Base-by-base conservation (phyloP, 2,113 vertebrate genomes). In the Tricholaema leucomelas region DNA sequence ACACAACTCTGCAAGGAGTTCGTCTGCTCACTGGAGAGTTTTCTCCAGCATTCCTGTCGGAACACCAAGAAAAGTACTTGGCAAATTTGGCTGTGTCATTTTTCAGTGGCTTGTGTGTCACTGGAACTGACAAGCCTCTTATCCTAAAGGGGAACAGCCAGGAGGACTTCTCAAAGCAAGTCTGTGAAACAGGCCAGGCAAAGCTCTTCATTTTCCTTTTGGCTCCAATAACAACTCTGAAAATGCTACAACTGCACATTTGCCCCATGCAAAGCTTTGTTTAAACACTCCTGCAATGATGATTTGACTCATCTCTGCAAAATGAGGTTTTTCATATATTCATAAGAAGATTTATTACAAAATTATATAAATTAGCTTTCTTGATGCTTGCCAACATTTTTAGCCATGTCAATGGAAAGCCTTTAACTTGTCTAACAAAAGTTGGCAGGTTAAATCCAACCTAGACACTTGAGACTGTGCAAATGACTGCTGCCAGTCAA, bases 21-120 rank as follows among this genome's bases (percentile, higher is more conserved):
- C 10, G 18, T 0, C 0, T 8, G 44, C 66, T 70, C 70, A 36
- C 23, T 0, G 0, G 10, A 23, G 38, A 36, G 0, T 56, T 66
- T 66, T 77, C 69, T 69, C 52, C 44, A 30, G 24, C 11, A 7
- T n/a, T 42, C 6, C 76, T 72, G 35, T 70, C 5, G 1, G 33
- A 63, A 50, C 42, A 64, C 55, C 70, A 36, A 61, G 38, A 20
- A 67, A 69, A 81, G 21, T 0, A 15, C 40, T 16, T 27, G 12
- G 74, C 55, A 91, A 36, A 46, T 55, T 11, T n/a, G 72, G 87
- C 38, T 19, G 8, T 36, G 86, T 14, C 70, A 55, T 69, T 84
- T 75, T 74, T 44, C 91, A 46, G 52, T 27, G 72, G 40, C 36
- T 91, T 73, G 54, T 4, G 2, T 73, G 82, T 24, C 85, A 66